Conservation (phyloP, 2,797 vertebrate species). For the Morelia viridis region DNA sequence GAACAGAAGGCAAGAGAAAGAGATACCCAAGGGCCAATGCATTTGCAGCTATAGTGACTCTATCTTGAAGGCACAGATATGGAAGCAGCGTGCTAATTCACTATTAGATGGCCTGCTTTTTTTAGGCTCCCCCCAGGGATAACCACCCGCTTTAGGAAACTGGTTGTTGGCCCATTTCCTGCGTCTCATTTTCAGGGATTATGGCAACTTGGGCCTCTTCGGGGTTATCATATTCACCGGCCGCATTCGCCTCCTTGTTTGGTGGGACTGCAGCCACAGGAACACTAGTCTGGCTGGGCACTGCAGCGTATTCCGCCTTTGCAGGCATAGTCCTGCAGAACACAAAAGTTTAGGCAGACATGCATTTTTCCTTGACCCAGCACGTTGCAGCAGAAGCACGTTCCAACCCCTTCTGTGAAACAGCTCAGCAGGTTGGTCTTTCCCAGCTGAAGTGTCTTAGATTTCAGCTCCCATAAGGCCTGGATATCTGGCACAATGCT, state of each 20-base stretch:
- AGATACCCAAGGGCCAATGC: background rate
- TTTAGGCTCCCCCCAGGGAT: background rate
- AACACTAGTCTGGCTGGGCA: constrained; percentile 59
- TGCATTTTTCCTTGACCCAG: background rate
- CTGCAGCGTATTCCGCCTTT: constrained; percentile 43
- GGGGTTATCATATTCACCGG: constrained; percentile 36
- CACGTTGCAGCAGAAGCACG: background rate
- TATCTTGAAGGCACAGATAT: background rate
- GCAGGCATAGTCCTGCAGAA: constrained; percentile 68
- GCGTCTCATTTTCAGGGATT: constrained; percentile 46
- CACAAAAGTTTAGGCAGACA: background rate
- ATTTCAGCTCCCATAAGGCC: background rate
- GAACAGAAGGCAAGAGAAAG: background rate
- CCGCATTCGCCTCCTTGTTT: constrained; percentile 25
- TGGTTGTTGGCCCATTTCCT: constrained; percentile 45
- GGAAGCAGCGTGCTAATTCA: constrained; percentile 27
- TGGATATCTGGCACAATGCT: background rate
- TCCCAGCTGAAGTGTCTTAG: background rate
- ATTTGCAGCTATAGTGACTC: background rate
- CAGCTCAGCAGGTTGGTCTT: background rate
- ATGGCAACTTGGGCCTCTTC: constrained; percentile 30
- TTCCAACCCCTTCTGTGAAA: background rate
- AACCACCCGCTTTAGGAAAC: constrained; percentile 37
- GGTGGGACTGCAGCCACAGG: constrained; percentile 40
- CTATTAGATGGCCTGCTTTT: background rate